Conservation (phyloP, 2,888 invertebrate species). For the Aspidapion aeneum region DNA sequence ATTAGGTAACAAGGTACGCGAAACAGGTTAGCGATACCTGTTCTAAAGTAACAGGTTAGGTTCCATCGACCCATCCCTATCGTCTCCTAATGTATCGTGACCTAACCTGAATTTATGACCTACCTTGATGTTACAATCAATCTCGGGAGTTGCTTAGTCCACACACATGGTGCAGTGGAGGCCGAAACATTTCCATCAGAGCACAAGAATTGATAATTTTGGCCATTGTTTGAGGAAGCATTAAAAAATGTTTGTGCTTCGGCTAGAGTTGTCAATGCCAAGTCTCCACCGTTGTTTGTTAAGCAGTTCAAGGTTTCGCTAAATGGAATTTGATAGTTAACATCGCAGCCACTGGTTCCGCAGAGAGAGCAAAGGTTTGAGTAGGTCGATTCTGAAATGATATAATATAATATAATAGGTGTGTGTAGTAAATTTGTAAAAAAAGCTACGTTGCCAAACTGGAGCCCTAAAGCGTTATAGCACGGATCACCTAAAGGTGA, state of each 20-base stretch:
- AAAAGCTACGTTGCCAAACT: no score
- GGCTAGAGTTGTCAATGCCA: constrained; percentile 53
- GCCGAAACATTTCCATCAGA: constrained; percentile 37
- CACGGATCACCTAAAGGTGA: no score
- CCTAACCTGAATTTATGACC: no score
- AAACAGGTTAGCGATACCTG: no score
- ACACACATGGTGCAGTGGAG: constrained; percentile 51
- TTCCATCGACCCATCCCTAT: no score
- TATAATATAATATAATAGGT: neutral
- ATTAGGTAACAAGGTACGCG: no score
- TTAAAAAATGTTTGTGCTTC: constrained; percentile 40
- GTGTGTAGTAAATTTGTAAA: neutral
- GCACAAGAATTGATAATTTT: constrained; percentile 40
- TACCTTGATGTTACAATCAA: constrained; percentile 56
- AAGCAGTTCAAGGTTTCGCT: constrained; percentile 43
- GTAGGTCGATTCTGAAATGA: constrained; percentile 29
- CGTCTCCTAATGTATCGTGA: no score
- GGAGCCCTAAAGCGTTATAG: no score
- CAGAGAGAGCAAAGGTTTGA: constrained; percentile 38
- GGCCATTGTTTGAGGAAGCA: constrained; percentile 22
- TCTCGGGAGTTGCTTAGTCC: constrained; percentile 61
- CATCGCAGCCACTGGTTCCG: constrained; percentile 24
- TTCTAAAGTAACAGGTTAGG: no score
- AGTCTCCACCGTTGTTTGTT: constrained; percentile 49
- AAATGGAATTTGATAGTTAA: constrained; percentile 31